Conservation (phyloP, 2,888 invertebrate species). For the Hemistola chrysoprasaria region DNA sequence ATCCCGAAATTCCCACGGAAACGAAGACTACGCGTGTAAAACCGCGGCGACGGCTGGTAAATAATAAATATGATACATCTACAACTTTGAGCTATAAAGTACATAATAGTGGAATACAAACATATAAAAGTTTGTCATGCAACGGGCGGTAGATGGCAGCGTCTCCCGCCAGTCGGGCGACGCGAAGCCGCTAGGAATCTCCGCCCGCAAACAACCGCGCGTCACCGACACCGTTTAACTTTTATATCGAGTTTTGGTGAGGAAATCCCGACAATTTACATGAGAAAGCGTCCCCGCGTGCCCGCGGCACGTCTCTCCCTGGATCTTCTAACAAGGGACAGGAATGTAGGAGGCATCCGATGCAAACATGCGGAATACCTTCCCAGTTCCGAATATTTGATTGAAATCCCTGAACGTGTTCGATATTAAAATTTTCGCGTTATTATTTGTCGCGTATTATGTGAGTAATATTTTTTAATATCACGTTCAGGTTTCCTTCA, state of each 20-base stretch:
- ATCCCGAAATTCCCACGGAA: no score
- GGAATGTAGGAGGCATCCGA: slow-evolving; percentile 68
- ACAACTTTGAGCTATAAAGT: slow-evolving; percentile 1
- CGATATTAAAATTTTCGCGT: slow-evolving; percentile 52
- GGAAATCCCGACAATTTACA: slow-evolving; percentile 73
- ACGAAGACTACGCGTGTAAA: no score
- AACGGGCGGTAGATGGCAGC: slow-evolving; percentile 3
- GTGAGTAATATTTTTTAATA: no score
- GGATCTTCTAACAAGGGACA: slow-evolving; percentile 61
- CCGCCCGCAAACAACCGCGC: slow-evolving; percentile 33
- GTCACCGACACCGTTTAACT: slow-evolving; percentile 53
- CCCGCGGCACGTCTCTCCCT: slow-evolving; percentile 39
- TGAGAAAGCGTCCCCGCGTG: slow-evolving; percentile 61
- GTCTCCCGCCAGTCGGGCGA: slow-evolving; percentile 15
- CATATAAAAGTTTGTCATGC: slow-evolving; percentile 11
- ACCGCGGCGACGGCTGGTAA: no score
- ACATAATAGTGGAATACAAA: slow-evolving; percentile 4
- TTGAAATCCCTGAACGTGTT: slow-evolving; percentile 57
- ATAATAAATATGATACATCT: no score
- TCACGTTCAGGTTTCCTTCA: slow-evolving; percentile 11
- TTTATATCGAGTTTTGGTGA: slow-evolving; percentile 62
- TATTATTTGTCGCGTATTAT: slow-evolving; percentile 20
- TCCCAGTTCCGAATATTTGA: slow-evolving; percentile 65
- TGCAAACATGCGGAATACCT: slow-evolving; percentile 58
- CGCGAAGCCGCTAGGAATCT: background rate